Percentiles rank a stretch among this genome's conserved stretches.
These are phyloP conservation scores for Hyphantria cunea DNA, from an alignment of 1,140 invertebrate genomes.

Conservation along the genomic window DNA sequence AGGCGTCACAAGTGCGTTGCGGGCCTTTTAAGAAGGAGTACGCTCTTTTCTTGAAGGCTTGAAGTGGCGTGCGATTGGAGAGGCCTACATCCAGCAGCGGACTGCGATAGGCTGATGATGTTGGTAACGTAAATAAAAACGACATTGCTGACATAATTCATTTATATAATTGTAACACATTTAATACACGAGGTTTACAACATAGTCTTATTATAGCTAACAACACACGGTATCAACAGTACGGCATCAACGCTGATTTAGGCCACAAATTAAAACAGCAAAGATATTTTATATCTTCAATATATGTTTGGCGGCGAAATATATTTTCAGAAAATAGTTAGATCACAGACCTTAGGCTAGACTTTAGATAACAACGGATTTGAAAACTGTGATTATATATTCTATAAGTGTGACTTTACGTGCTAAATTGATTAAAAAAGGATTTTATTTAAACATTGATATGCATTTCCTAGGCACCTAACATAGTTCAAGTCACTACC, in stretches of 20 bases:
- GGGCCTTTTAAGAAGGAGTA: no score
- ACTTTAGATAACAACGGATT: slow-evolving; percentile 31
- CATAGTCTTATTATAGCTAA: slow-evolving; percentile 46
- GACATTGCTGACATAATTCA: slow-evolving; percentile 65
- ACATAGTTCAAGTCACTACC: slow-evolving; percentile 43
- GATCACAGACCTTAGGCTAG: slow-evolving; percentile 54
- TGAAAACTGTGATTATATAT: slow-evolving; percentile 21
- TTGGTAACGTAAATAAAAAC: no score
- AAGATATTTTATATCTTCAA: slow-evolving; percentile 70
- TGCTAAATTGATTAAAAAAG: slow-evolving; percentile 22
- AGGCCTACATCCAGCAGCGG: no score
- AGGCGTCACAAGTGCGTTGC: no score
- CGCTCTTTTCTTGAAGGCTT: no score
- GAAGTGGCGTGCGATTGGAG: no score
- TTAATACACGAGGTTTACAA: slow-evolving; percentile 53
- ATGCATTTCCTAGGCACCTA: slow-evolving; percentile 70
- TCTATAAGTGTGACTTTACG: slow-evolving; percentile 23
- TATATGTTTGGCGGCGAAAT: slow-evolving; percentile 62
- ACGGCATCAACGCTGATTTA: slow-evolving; percentile 37
- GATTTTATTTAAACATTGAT: slow-evolving; percentile 32
- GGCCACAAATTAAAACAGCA: slow-evolving; percentile 43
- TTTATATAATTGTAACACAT: slow-evolving; percentile 72
- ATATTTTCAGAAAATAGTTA: slow-evolving; percentile 62
- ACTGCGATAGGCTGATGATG: no score
- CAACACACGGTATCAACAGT: slow-evolving; percentile 36